Percentiles rank a stretch among this genome's conserved stretches.
These are phyloP conservation scores for Alligator sinensis DNA, from an alignment of 2,113 vertebrate genomes.

Conservation along the genomic window DNA sequence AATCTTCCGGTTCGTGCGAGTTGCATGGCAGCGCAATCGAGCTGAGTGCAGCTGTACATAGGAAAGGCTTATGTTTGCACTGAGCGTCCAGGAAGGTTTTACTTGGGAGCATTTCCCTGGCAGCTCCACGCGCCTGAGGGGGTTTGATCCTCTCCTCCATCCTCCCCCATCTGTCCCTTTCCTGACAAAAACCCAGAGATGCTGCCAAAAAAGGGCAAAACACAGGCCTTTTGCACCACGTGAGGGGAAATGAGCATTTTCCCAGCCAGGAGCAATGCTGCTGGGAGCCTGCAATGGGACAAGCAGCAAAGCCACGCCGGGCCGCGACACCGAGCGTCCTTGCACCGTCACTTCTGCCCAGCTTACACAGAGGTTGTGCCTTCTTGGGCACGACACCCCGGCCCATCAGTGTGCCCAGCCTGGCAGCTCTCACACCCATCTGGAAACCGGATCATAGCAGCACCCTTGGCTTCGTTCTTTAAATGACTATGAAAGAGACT, in stretches of 20 bases:
- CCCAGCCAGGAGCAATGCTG: fast-evolving
- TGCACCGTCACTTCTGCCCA: no score
- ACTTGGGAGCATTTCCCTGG: background rate
- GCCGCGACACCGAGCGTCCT: no score
- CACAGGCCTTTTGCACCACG: no score
- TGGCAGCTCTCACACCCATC: no score
- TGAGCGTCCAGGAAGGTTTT: background rate
- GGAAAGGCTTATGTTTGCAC: fast-evolving
- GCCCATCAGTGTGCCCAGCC: no score
- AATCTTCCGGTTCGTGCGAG: fast-evolving
- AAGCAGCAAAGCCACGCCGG: background rate
- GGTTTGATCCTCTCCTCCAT: background rate
- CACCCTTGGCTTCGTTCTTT: no score
- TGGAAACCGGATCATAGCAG: no score
- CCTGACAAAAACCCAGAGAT: fast-evolving
- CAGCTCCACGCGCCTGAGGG: background rate
- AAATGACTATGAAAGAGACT: no score
- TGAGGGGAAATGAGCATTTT: fast-evolving
- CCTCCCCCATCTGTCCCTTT: background rate
- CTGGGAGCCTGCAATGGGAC: background rate
- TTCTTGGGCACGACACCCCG: no score
- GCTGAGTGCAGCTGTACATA: fast-evolving
- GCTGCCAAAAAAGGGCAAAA: no score
- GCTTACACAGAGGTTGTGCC: no score
- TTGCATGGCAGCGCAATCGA: background rate